Percentiles rank a stretch among this genome's conserved stretches.
Evolutionary conservation across 2,888 invertebrate species (phyloP).

Genomic region (Orchesella flavescens): DNA sequence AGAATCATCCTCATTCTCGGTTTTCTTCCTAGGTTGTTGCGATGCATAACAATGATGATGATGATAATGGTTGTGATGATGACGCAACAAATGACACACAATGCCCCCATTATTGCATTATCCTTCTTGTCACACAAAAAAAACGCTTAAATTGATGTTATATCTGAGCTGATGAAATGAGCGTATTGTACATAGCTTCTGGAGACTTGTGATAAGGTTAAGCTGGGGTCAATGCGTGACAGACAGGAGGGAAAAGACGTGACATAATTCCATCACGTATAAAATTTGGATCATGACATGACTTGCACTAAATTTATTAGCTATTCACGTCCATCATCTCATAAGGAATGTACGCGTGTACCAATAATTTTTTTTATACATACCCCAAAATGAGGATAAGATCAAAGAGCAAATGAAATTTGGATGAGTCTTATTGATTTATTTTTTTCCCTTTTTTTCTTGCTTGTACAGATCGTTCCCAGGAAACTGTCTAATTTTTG

Average conservation of each 20-base stretch:
- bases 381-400: no score
- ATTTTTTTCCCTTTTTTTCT: no score
- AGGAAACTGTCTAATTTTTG: no score
- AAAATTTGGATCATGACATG: slow-evolving; percentile 20
- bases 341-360: background rate
- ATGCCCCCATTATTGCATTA: slow-evolving; percentile 55
- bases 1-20: no score
- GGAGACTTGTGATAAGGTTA: slow-evolving; percentile 47
- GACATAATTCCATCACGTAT: slow-evolving; percentile 55
- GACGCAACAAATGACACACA: slow-evolving; percentile 49
- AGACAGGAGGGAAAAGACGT: slow-evolving; percentile 44
- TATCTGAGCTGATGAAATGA: background rate
- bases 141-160: background rate
- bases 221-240: slow-evolving; percentile 63
- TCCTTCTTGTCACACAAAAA: slow-evolving; percentile 33
- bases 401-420: no score
- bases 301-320: slow-evolving; percentile 58
- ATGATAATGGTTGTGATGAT: slow-evolving; percentile 9
- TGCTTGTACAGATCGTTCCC: no score
- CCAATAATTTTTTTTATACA: no score
- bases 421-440: no score
- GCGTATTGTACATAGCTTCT: background rate
- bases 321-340: slow-evolving; percentile 52
- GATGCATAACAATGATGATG: slow-evolving; percentile 3
- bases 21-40: no score